Percentiles rank a stretch among this genome's conserved stretches.
Conservation (phyloP, 2,888 invertebrate genomes). For the Aphidoletes aphidimyza region DNA sequence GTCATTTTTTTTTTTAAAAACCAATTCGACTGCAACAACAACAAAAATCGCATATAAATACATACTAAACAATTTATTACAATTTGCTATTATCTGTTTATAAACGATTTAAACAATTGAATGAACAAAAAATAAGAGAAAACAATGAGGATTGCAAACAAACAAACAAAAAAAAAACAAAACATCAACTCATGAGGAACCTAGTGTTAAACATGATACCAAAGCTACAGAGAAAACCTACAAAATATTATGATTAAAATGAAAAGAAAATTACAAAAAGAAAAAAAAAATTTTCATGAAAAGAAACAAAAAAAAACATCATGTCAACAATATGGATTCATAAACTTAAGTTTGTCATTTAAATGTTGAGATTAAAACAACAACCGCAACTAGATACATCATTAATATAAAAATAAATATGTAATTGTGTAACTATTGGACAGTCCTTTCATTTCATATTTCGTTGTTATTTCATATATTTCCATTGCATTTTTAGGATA, state of each 20-base stretch:
- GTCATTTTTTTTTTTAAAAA: constrained; percentile 41
- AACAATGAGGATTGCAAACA: constrained; percentile 44
- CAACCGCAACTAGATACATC: constrained; percentile 49
- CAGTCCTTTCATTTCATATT: neutral
- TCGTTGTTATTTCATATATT: neutral
- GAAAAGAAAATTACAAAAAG: neutral
- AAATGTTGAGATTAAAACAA: constrained; percentile 51
- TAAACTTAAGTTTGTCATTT: constrained; percentile 51
- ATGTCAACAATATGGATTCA: constrained; percentile 51
- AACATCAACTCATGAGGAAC: constrained; percentile 28
- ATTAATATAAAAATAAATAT: constrained; percentile 55
- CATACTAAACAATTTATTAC: constrained; percentile 38
- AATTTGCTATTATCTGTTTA: constrained; percentile 51
- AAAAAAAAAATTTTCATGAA: neutral
- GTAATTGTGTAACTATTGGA: constrained; percentile 55
- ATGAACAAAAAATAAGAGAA: no score
- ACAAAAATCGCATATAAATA: constrained; percentile 43
- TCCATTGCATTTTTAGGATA: neutral
- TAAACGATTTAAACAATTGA: constrained; percentile 38
- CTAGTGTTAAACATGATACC: constrained; percentile 46
- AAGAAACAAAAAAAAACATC: constrained; percentile 10
- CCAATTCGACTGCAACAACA: constrained; percentile 12
- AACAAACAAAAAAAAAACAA: neutral
- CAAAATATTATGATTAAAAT: constrained; percentile 39
- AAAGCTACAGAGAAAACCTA: constrained; percentile 40